Conservation (phyloP, 2,797 vertebrate genomes). For the Myripristis jacobus region DNA sequence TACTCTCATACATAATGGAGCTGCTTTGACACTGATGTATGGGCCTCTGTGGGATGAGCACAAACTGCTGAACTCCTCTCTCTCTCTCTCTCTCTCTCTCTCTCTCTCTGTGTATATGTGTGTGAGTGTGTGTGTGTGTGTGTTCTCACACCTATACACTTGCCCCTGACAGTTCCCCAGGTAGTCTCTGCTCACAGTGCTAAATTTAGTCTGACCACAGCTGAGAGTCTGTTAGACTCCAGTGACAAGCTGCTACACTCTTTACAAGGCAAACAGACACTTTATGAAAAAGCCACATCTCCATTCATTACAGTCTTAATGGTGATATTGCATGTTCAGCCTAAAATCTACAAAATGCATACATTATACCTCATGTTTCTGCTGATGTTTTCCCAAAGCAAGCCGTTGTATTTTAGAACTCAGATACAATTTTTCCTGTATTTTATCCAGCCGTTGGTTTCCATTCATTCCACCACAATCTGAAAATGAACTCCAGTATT, state of each 20-base stretch:
- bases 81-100: no score
- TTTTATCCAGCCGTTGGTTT: no score
- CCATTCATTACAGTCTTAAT: conserved; percentile 23
- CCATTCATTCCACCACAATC: no score
- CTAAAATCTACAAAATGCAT: no score
- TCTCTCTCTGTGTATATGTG: background rate
- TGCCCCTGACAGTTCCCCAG: conserved; percentile 44
- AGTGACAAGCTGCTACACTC: conserved; percentile 13
- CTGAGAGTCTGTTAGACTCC: background rate
- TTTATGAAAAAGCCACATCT: background rate
- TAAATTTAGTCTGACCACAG: conserved; percentile 55
- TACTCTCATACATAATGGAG: conserved; percentile 36
- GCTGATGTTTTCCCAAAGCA: no score
- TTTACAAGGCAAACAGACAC: conserved; percentile 13
- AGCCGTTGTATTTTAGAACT: no score
- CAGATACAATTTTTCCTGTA: no score
- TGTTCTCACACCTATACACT: no score
- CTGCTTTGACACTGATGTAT: conserved; percentile 32
- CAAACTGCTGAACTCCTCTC: conserved; percentile 10
- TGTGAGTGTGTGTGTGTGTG: conserved; percentile 7
- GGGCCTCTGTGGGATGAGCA: conserved; percentile 1
- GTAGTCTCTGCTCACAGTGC: conserved; percentile 28
- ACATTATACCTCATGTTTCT: no score
- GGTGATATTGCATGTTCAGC: no score
- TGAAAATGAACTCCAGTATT: no score